Evolutionary conservation across 1,140 invertebrate species (phyloP).

Genomic region (Diabrotica virgifera): DNA sequence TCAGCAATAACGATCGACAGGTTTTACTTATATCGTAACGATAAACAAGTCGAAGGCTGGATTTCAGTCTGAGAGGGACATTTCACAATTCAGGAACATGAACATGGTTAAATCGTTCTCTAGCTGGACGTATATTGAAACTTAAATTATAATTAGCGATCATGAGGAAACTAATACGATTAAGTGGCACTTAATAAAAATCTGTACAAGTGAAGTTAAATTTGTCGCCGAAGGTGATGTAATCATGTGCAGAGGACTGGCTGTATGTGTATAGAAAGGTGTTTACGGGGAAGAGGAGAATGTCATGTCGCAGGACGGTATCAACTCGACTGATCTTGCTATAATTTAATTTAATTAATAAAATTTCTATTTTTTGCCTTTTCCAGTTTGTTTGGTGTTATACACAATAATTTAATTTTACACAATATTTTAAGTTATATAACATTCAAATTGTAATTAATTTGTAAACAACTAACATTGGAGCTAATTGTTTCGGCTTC

Average conservation of each 20-base stretch:
- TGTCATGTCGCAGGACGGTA: constrained; percentile 11
- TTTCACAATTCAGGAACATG: neutral
- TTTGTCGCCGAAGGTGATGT: constrained; percentile 26
- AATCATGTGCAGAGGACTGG: constrained; percentile 24
- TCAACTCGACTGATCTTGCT: constrained; percentile 9
- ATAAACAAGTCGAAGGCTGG: neutral
- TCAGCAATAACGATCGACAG: neutral
- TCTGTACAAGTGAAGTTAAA: constrained; percentile 8
- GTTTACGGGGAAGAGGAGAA: constrained; percentile 11
- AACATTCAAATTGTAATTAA: no score
- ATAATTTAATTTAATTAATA: neutral
- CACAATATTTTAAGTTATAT: no score
- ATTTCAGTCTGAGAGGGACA: neutral
- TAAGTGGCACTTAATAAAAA: constrained; percentile 13
- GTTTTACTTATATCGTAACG: neutral
- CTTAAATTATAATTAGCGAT: constrained; percentile 4
- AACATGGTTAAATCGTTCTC: neutral
- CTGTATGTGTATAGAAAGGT: constrained; percentile 14
- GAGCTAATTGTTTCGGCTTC: no score
- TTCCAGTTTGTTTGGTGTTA: no score
- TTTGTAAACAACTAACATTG: no score
- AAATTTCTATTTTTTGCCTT: no score
- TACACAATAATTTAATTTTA: no score
- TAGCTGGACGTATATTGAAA: neutral
- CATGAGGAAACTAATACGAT: constrained; percentile 14